phyloP scores from a whole-genome alignment of 2,888 invertebrate genomes.

The Pherbina coryleti region DNA sequence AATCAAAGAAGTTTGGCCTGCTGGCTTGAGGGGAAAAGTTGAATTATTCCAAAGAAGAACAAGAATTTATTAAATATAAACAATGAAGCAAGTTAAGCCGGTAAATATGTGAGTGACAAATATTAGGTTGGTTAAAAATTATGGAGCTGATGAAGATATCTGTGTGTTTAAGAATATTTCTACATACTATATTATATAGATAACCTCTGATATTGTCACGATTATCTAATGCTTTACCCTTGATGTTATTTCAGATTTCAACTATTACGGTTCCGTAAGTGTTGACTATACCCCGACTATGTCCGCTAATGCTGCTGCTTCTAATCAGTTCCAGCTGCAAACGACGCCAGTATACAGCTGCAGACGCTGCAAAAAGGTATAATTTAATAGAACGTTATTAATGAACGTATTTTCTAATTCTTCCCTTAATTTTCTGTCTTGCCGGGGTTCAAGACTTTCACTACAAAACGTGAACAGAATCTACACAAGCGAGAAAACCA shows the following conservation, averaged over 20 bases:
- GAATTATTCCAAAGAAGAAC: slow-evolving; percentile 29
- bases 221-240: slow-evolving; percentile 29
- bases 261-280: slow-evolving; percentile 20
- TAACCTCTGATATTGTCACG: slow-evolving; percentile 22
- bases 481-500: slow-evolving; percentile 67
- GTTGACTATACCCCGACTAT: slow-evolving; percentile 5
- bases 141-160: background rate
- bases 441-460: slow-evolving; percentile 57
- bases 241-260: slow-evolving; percentile 20
- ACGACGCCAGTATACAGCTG: slow-evolving; percentile 50
- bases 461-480: slow-evolving; percentile 66
- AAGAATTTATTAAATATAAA: slow-evolving; percentile 36
- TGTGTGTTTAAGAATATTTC: background rate
- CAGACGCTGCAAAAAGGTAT: slow-evolving; percentile 53
- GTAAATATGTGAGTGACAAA: background rate
- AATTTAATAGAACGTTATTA: background rate
- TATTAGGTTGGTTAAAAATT: background rate
- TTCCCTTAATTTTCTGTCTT: background rate
- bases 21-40: slow-evolving; percentile 7
- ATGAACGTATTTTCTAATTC: background rate
- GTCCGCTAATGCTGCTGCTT: slow-evolving; percentile 12
- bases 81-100: slow-evolving; percentile 27
- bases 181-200: background rate
- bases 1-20: slow-evolving; percentile 6
- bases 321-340: slow-evolving; percentile 26